Evolutionary conservation across 2,888 invertebrate genomes (phyloP).

Genomic region (Cyclophora albipunctata): DNA sequence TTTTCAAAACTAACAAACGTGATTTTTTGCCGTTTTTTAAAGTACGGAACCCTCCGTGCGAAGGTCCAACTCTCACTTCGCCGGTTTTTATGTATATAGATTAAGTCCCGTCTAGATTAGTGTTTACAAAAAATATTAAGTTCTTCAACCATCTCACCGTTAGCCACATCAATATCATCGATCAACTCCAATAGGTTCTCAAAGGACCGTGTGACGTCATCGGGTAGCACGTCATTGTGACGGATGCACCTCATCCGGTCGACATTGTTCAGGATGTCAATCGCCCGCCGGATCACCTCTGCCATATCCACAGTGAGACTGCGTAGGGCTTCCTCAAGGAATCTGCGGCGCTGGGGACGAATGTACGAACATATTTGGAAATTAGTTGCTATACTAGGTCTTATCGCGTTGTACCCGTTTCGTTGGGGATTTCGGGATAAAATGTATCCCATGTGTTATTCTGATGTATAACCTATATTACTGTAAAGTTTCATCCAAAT

Average conservation of each 20-base stretch:
- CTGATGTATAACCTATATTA: too few relatives aligned
- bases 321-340: conserved; percentile 82
- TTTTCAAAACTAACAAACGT: too few relatives aligned
- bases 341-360: conserved; percentile 75
- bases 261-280: conserved; percentile 73
- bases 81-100: background rate
- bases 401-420: too few relatives aligned
- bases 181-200: conserved; percentile 80
- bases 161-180: conserved; percentile 86
- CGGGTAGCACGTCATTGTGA: conserved; percentile 66
- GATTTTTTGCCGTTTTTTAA: too few relatives aligned
- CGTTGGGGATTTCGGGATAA: too few relatives aligned
- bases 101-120: background rate
- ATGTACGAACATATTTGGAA: conserved; percentile 24
- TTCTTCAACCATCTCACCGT: conserved; percentile 67
- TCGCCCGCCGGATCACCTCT: conserved; percentile 77
- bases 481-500: too few relatives aligned
- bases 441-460: too few relatives aligned
- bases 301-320: conserved; percentile 82
- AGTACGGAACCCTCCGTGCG: too few relatives aligned
- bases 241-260: conserved; percentile 54
- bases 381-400: too few relatives aligned
- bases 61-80: too few relatives aligned
- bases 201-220: conserved; percentile 78
- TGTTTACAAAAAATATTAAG: too few relatives aligned